These are phyloP conservation scores for Cossypha heuglini DNA, from an alignment of 2,797 vertebrate genomes.

Conservation along the genomic window DNA sequence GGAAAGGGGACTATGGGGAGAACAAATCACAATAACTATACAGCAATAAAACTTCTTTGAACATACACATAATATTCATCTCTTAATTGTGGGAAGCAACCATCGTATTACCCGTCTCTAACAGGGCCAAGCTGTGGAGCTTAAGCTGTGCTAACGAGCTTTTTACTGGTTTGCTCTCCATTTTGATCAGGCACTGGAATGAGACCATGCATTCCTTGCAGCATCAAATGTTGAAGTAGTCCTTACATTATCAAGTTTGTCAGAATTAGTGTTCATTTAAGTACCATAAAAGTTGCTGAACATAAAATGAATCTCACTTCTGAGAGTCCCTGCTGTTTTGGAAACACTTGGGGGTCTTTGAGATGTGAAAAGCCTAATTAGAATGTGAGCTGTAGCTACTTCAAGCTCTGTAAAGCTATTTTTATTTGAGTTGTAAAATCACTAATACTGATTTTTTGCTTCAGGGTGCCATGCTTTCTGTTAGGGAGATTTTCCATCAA, in stretches of 20 bases:
- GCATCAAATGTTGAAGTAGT: background rate
- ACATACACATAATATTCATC: too few species aligned
- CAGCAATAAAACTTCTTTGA: too few species aligned
- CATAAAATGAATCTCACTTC: background rate
- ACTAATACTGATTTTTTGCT: background rate
- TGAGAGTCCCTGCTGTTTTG: background rate
- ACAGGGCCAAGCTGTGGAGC: background rate
- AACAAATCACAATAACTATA: too few species aligned
- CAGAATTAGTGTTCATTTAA: background rate
- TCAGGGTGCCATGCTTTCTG: background rate
- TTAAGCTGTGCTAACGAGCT: background rate
- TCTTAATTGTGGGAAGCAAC: too few species aligned
- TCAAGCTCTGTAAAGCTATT: background rate
- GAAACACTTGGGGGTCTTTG: background rate
- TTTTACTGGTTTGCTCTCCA: background rate
- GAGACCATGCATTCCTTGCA: background rate
- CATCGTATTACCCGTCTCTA: too few species aligned
- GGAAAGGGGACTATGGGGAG: too few species aligned
- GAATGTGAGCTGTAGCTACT: background rate
- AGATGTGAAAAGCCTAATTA: background rate
- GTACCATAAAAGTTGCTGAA: background rate
- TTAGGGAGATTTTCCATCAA: background rate
- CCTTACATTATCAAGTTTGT: background rate
- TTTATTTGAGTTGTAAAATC: constrained; percentile 7
- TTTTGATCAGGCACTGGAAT: background rate